A percentile compares a stretch with the other conserved stretches of the same genome.
These are phyloP conservation scores for Salvelinus alpinus DNA, from an alignment of 2,113 vertebrate species.

Conservation along the genomic window DNA sequence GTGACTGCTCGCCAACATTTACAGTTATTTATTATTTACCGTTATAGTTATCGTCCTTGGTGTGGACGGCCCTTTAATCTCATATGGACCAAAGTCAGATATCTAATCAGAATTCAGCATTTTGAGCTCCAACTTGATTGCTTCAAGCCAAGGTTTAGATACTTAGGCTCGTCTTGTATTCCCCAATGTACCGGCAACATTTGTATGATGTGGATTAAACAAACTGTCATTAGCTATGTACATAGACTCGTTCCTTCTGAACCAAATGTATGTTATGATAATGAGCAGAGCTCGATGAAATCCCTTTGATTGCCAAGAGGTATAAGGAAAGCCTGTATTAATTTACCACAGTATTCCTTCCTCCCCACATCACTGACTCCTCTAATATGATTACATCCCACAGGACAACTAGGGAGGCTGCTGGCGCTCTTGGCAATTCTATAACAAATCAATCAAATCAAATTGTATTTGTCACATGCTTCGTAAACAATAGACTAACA, in stretches of 20 bases:
- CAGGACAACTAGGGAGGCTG: background rate
- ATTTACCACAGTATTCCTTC: slow-evolving; percentile 4
- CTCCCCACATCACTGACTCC: background rate
- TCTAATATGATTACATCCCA: background rate
- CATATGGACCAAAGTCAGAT: too few relatives aligned
- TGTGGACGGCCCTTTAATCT: too few relatives aligned
- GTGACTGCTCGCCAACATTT: too few relatives aligned
- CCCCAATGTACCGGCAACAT: slow-evolving; percentile 1
- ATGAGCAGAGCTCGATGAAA: background rate
- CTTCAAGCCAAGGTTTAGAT: background rate
- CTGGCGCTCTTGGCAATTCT: background rate
- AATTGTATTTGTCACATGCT: background rate
- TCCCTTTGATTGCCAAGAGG: background rate
- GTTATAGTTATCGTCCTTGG: too few relatives aligned
- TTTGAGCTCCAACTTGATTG: too few relatives aligned
- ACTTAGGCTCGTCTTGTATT: background rate
- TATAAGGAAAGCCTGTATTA: background rate
- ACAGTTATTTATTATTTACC: too few relatives aligned
- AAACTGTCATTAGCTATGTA: slow-evolving; percentile 3
- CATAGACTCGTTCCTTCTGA: slow-evolving; percentile 2
- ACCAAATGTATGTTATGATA: background rate
- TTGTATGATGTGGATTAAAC: slow-evolving; percentile 7
- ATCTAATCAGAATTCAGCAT: too few relatives aligned
- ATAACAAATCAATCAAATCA: background rate
- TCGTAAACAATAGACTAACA: too few relatives aligned